Evolutionary conservation across 2,113 vertebrate genomes (phyloP).

Genomic region (Coryphaenoides rupestris): DNA sequence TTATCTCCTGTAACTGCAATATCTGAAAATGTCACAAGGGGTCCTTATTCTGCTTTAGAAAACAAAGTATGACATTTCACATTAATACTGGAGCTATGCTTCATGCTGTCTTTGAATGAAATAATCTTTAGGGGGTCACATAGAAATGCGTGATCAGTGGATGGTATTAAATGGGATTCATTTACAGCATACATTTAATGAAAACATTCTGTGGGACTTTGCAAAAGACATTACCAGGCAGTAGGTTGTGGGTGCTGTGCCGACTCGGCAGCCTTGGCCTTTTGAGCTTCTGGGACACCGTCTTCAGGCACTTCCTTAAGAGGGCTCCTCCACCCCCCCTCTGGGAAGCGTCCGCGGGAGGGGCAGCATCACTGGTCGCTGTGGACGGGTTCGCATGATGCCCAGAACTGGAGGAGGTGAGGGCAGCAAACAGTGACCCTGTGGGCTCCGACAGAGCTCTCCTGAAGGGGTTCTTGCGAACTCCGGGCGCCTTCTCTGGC

Average conservation of each 20-base stretch:
- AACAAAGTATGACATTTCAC: too few relatives aligned
- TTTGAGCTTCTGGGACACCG: constrained; percentile 74
- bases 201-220: not conserved
- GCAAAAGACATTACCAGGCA: constrained; percentile 33
- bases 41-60: too few relatives aligned
- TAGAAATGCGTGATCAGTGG: too few relatives aligned
- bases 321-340: constrained; percentile 54
- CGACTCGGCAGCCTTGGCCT: constrained; percentile 58
- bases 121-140: too few relatives aligned
- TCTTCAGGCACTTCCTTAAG: constrained; percentile 77
- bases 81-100: too few relatives aligned
- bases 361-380: constrained; percentile 34
- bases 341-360: constrained; percentile 57
- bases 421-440: constrained; percentile 50
- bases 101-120: too few relatives aligned
- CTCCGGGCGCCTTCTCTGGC: constrained; percentile 20
- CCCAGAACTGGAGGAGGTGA: constrained; percentile 6
- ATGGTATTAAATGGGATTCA: too few relatives aligned
- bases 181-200: too few relatives aligned
- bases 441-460: constrained; percentile 80
- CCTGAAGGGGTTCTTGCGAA: constrained; percentile 79
- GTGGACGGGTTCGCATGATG: constrained; percentile 25
- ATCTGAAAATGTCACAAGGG: too few relatives aligned
- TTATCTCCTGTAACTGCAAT: too few relatives aligned
- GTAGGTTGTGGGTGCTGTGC: constrained; percentile 31